Base-by-base conservation (phyloP, 2,888 invertebrate genomes). In the Colostygia pectinataria region DNA sequence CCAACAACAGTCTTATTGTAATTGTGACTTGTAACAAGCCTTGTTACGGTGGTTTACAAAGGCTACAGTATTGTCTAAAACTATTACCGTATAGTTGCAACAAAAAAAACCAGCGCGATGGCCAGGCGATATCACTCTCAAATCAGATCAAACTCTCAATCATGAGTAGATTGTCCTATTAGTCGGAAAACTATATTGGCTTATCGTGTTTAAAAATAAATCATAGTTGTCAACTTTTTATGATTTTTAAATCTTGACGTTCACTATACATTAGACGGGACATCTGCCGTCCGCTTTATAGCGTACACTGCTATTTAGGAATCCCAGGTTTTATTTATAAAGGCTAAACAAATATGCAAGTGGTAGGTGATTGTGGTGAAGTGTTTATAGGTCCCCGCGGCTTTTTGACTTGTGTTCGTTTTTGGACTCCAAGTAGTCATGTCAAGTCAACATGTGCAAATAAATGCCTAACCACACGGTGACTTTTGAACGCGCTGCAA, bases 21-120 rank as follows among this genome's bases (percentile, higher is more conserved):
- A 81, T 77, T 82, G 75, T 72, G 76, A 81, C 73, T 80, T 83
- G 82, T 82, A 79, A 77, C 76, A 72, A 71, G 63, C 66, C 63
- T 75, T 76, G 79, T 79, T 78, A 74, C 61, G 51, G 58, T 74
- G 74, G 70, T 80, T 82, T 79, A 80, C 71, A 45, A 63, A 52
- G 55, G 60, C 58, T 68, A 49, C 74, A 70, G 8, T 36, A 8
- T 1, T 7, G 9, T 32, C 1, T 9, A 31, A 32, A 31, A 14
- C 23, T 0, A 10, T 8, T 20, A 9, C 39, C 39, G 39, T 23
- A n/a, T n/a, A n/a, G n/a, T n/a, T n/a, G n/a, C n/a, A n/a, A n/a
- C n/a, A n/a, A n/a, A n/a, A n/a, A n/a, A n/a, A n/a, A n/a, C n/a
- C n/a, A n/a, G n/a, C n/a, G n/a, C n/a, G n/a, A n/a, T n/a, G n/a